A percentile compares a stretch with the other conserved stretches of the same genome.
Evolutionary conservation across 2,888 invertebrate genomes (phyloP).

Genomic region (Habrosyne pyritoides): DNA sequence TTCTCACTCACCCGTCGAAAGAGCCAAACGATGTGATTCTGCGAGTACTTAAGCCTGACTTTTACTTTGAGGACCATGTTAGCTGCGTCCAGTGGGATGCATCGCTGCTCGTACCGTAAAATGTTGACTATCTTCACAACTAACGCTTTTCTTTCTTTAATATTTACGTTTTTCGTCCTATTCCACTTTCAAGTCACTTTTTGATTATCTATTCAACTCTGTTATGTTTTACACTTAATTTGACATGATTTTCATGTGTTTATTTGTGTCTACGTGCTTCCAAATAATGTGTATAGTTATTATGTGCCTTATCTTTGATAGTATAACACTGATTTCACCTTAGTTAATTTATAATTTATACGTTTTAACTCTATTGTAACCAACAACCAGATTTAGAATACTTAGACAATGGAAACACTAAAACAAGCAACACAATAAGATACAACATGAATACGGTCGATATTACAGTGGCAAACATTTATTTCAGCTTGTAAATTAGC

Average conservation of each 20-base stretch:
- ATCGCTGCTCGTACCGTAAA: conserved; percentile 67
- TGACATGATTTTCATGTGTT: too few species aligned
- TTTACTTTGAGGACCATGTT: conserved; percentile 84
- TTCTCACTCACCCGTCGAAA: conserved; percentile 81
- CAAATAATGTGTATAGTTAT: too few species aligned
- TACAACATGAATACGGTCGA: conserved; percentile 70
- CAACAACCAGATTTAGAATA: conserved; percentile 44
- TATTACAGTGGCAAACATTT: conserved; percentile 57
- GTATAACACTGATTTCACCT: too few species aligned
- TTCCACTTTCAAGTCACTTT: conserved; percentile 11
- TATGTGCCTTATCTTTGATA: too few species aligned
- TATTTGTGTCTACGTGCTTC: too few species aligned
- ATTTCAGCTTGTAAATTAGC: conserved; percentile 14
- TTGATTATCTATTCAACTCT: too few species aligned
- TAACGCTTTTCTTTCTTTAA: conserved; percentile 9
- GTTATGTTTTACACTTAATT: too few species aligned
- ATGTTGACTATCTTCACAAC: conserved; percentile 41
- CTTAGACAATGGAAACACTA: conserved; percentile 72
- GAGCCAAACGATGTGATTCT: conserved; percentile 83
- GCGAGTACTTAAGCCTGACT: conserved; percentile 83
- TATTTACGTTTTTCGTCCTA: conserved; percentile 13
- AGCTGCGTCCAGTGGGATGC: conserved; percentile 69
- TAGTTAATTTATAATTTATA: neutral
- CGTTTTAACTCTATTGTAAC: conserved; percentile 22
- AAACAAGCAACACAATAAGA: conserved; percentile 62